phyloP scores from a whole-genome alignment of 2,888 invertebrate genomes.

The Cyaniris semiargus region DNA sequence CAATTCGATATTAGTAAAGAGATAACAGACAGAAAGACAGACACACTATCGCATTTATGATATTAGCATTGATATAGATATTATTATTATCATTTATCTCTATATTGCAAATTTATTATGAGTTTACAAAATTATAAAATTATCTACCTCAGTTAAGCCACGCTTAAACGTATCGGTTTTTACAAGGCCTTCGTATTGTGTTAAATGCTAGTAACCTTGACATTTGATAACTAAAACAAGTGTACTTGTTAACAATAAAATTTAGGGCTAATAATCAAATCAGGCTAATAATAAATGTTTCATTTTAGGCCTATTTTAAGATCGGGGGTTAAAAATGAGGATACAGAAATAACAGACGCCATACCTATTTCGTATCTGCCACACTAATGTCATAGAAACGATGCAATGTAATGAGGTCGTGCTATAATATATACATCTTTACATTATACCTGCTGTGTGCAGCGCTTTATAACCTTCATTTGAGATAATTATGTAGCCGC shows the following conservation, averaged over 20 bases:
- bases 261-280: neutral
- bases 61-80: neutral
- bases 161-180: neutral
- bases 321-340: too few relatives aligned
- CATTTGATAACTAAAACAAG: neutral
- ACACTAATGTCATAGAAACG: too few relatives aligned
- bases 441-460: neutral
- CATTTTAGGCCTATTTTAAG: too few relatives aligned
- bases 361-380: too few relatives aligned
- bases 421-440: neutral
- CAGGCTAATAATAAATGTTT: neutral
- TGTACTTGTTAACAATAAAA: neutral
- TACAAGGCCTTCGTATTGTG: neutral
- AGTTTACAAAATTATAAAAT: neutral
- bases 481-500: conserved; percentile 36
- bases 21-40: too few relatives aligned
- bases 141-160: neutral
- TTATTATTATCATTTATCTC: too few relatives aligned
- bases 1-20: too few relatives aligned
- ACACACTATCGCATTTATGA: neutral
- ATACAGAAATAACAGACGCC: too few relatives aligned
- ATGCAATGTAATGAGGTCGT: too few relatives aligned
- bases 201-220: conserved; percentile 7
- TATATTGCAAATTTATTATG: neutral
- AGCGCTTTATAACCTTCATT: neutral